phyloP scores from a whole-genome alignment of 2,113 vertebrate species.

The Pithys albifrons region DNA sequence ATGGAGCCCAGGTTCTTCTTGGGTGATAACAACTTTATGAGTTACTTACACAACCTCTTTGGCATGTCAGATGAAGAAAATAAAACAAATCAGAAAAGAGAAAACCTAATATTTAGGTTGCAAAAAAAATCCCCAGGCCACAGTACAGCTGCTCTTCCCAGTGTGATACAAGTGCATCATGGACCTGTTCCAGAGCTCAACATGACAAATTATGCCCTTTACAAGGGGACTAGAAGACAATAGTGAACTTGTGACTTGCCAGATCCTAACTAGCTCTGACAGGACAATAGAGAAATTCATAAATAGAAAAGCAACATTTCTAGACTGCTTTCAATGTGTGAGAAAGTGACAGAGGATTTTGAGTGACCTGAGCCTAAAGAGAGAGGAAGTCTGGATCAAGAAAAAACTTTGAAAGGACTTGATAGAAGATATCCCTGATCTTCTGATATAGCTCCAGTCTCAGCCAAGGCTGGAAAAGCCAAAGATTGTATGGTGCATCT shows the following conservation, averaged over 20 bases:
- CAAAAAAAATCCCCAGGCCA: background rate
- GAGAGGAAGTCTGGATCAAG: background rate
- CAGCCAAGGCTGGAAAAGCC: background rate
- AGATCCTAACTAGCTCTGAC: slow-evolving; percentile 26
- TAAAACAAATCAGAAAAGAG: background rate
- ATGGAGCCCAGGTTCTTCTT: background rate
- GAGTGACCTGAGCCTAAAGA: background rate
- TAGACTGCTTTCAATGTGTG: background rate
- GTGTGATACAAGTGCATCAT: background rate
- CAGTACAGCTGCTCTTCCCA: background rate
- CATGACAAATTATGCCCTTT: slow-evolving; percentile 29
- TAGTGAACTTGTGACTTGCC: background rate
- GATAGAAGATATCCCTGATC: background rate
- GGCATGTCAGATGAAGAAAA: background rate
- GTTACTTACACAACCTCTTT: background rate
- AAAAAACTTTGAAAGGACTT: background rate
- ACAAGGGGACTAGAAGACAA: background rate
- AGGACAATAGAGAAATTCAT: slow-evolving; percentile 17
- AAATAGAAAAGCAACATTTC: background rate
- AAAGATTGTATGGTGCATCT: background rate
- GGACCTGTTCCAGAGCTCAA: background rate
- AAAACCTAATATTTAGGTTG: background rate
- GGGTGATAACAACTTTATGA: background rate
- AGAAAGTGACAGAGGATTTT: background rate
- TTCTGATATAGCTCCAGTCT: background rate